Evolutionary conservation across 2,113 vertebrate species (phyloP).

Genomic region (Hydrochoerus hydrochaeris): DNA sequence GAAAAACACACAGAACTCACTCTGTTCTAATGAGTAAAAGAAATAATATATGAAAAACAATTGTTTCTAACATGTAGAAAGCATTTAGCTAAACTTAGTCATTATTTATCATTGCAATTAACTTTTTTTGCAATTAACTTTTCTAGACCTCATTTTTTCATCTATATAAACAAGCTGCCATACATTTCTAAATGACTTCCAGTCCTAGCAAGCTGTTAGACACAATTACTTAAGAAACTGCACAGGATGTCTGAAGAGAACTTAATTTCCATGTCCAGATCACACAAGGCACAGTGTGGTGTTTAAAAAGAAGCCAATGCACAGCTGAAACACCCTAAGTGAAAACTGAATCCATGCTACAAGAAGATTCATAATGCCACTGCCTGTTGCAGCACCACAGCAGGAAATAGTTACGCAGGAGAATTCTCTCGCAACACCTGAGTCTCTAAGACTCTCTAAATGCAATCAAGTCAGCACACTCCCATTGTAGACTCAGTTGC

Average conservation of each 20-base stretch:
- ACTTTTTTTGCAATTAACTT: background rate
- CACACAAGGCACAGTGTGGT: background rate
- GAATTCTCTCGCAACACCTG: constrained; percentile 51
- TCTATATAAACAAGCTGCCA: constrained; percentile 43
- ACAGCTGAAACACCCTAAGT: background rate
- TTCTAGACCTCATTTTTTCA: background rate
- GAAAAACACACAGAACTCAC: background rate
- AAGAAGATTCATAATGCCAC: background rate
- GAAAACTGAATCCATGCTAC: background rate
- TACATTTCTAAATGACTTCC: constrained; percentile 17
- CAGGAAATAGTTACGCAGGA: constrained; percentile 68
- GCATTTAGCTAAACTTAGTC: background rate
- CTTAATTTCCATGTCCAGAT: background rate
- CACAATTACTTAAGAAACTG: background rate
- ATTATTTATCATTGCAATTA: background rate
- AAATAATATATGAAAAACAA: background rate
- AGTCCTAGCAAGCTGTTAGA: constrained; percentile 39
- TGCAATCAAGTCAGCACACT: constrained; percentile 68
- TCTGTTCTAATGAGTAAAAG: background rate
- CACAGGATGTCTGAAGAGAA: background rate
- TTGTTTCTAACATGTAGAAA: background rate
- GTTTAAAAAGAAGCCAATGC: background rate
- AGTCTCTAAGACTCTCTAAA: constrained; percentile 77
- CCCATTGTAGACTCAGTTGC: constrained; percentile 78
- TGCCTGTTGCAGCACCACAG: background rate